A percentile compares a stretch with the other conserved stretches of the same genome.
These are phyloP conservation scores for Saiga tatarica DNA, from an alignment of 2,113 vertebrate species.

Conservation along the genomic window DNA sequence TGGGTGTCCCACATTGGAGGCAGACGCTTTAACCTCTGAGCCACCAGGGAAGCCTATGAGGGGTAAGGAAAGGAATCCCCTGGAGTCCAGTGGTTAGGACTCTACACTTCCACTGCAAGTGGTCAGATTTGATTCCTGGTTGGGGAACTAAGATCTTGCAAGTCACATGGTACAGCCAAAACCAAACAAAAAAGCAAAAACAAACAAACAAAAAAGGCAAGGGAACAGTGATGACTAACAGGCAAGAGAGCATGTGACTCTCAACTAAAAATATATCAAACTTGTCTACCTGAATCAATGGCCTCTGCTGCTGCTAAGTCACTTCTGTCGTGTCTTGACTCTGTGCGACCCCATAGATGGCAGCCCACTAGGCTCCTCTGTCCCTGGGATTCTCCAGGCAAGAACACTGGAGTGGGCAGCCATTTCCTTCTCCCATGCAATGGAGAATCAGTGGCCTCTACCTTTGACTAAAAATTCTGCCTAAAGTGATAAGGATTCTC, in stretches of 20 bases:
- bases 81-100: not conserved
- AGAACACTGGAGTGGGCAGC: too few species aligned
- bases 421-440: too few species aligned
- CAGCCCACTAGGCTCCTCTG: too few species aligned
- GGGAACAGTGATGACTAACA: not conserved
- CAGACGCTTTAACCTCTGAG: too few species aligned
- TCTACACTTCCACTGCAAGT: not conserved
- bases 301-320: not conserved
- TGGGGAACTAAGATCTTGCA: not conserved
- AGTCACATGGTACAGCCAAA: not conserved
- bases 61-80: not conserved
- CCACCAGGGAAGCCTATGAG: too few species aligned
- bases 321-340: accelerated
- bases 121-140: not conserved
- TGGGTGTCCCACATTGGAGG: too few species aligned
- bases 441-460: not conserved
- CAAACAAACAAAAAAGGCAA: not conserved
- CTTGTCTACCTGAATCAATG: not conserved
- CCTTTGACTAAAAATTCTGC: not conserved
- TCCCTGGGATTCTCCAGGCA: too few species aligned
- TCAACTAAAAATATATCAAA: not conserved
- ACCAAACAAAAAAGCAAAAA: not conserved
- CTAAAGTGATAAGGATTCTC: not conserved
- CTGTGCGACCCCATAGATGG: too few species aligned
- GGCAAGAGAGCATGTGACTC: not conserved